These are phyloP conservation scores for Gymnodraco acuticeps DNA, from an alignment of 2,797 vertebrate genomes.

Conservation along the genomic window DNA sequence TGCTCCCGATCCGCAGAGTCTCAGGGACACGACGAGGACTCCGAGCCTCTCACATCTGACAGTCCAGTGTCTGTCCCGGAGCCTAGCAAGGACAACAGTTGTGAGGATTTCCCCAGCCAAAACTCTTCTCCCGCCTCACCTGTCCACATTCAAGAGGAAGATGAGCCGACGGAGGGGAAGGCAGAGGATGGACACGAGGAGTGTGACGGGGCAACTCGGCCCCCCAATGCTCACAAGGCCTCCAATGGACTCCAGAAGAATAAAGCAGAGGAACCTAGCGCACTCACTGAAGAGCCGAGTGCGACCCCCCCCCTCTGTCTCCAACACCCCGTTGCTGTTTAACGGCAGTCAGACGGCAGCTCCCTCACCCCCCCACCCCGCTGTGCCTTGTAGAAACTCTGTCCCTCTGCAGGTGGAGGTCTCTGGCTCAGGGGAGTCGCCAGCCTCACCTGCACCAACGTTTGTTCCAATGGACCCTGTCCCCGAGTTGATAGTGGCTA, in stretches of 20 bases:
- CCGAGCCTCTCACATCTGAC: conserved; percentile 79
- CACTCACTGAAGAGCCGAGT: conserved; percentile 84
- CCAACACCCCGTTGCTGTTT: conserved; percentile 84
- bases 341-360: conserved; percentile 88
- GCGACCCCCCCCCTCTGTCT: conserved; percentile 85
- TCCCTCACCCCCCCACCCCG: conserved; percentile 87
- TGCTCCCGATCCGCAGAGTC: conserved; percentile 91
- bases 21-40: conserved; percentile 90
- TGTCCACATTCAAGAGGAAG: conserved; percentile 66
- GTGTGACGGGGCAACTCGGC: conserved; percentile 78
- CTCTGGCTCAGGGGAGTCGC: conserved; percentile 68
- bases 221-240: conserved; percentile 86
- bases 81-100: conserved; percentile 85
- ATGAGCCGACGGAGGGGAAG: conserved; percentile 76
- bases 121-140: conserved; percentile 64
- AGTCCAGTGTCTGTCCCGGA: conserved; percentile 85
- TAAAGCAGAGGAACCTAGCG: conserved; percentile 82
- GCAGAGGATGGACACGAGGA: conserved; percentile 56
- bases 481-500: conserved; percentile 86
- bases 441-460: conserved; percentile 55
- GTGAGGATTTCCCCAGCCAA: conserved; percentile 83
- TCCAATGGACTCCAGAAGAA: conserved; percentile 92
- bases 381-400: conserved; percentile 97
- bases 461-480: conserved; percentile 78
- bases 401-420: conserved; percentile 88